Base-by-base conservation (phyloP, 2,113 vertebrate species). In the Zosterops pallidus region DNA sequence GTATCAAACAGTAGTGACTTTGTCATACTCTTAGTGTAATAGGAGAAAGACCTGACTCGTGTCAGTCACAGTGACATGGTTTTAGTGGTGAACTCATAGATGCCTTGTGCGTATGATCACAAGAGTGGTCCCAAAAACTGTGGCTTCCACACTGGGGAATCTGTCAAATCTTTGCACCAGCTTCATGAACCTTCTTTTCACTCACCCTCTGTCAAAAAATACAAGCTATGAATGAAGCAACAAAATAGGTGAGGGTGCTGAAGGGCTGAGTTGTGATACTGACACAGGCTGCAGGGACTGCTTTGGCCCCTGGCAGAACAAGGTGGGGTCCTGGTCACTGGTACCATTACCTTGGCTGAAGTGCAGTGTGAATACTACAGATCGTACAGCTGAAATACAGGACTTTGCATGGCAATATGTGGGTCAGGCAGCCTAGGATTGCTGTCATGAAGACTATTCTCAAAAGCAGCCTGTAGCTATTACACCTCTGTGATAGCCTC, bases 1-100 rank as follows among this genome's bases (percentile, higher is more conserved):
- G 4, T 31, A 41, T 57, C 13, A 72, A 28, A 46, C 13, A 46
- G 2, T 28, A 86, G 11, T 0, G 0, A 41, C 11, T 46, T 29
- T 71, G 33, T 50, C 24, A n/a, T 25, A 49, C 2, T 50, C 22
- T 50, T 23, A 21, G 15, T 47, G 14, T 52, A 69, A 47, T 16
- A 42, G 29, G 9, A 68, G 28, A 83, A 41, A 7, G 18, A 72
- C 7, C 9, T 47, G 44, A 6, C 7, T 46, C 69, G 11, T 52
- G 31, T 60, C 39, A 77, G 33, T 35, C 25, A 55, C 2, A 15
- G 20, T 56, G 49, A 35, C 18, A 14, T 3, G 18, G 17, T 33
- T 64, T 41, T 39, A 44, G 14, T 29, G 24, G 3, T 56, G n/a
- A 81, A 39, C 21, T 69, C 52, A 39, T 1, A 3, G 29, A 22